phyloP scores from a whole-genome alignment of 2,113 vertebrate genomes.

The Oophaga pumilio region DNA sequence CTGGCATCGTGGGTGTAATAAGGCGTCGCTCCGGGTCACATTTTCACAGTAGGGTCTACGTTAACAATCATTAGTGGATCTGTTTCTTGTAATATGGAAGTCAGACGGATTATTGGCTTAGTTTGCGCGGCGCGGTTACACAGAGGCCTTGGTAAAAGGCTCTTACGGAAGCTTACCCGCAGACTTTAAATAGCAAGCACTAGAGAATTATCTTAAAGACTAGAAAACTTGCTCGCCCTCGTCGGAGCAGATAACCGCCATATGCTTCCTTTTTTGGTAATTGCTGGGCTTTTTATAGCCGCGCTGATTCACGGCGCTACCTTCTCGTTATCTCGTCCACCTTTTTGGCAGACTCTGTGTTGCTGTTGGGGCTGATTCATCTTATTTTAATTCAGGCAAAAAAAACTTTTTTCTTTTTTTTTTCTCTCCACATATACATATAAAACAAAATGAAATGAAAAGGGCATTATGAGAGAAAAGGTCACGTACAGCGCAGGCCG shows the following conservation, averaged over 20 bases:
- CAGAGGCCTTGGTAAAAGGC: slow-evolving; percentile 83
- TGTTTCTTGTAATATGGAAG: slow-evolving; percentile 70
- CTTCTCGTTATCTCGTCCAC: slow-evolving; percentile 77
- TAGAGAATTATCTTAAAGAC: slow-evolving; percentile 84
- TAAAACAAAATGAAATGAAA: not conserved
- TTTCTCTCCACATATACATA: not conserved
- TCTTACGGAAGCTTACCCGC: slow-evolving; percentile 90
- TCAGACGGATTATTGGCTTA: slow-evolving; percentile 93
- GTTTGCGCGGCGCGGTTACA: slow-evolving; percentile 91
- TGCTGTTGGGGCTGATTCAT: slow-evolving; percentile 64
- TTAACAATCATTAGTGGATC: slow-evolving; percentile 43
- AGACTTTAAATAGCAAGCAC: slow-evolving; percentile 90
- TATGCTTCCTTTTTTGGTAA: slow-evolving; percentile 80
- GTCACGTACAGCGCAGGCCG: not conserved
- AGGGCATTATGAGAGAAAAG: slow-evolving; percentile 20
- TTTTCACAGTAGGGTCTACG: not conserved
- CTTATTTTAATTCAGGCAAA: slow-evolving; percentile 65
- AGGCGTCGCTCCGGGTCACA: not conserved
- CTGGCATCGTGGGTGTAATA: not conserved
- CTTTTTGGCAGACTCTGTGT: slow-evolving; percentile 66
- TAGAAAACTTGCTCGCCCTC: slow-evolving; percentile 78
- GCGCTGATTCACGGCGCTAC: slow-evolving; percentile 72
- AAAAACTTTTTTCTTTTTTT: not conserved
- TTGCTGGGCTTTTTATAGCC: slow-evolving; percentile 71
- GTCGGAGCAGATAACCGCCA: slow-evolving; percentile 80